Evolutionary conservation across 2,113 vertebrate species (phyloP).

Genomic region (Thamnaconus septentrionalis): DNA sequence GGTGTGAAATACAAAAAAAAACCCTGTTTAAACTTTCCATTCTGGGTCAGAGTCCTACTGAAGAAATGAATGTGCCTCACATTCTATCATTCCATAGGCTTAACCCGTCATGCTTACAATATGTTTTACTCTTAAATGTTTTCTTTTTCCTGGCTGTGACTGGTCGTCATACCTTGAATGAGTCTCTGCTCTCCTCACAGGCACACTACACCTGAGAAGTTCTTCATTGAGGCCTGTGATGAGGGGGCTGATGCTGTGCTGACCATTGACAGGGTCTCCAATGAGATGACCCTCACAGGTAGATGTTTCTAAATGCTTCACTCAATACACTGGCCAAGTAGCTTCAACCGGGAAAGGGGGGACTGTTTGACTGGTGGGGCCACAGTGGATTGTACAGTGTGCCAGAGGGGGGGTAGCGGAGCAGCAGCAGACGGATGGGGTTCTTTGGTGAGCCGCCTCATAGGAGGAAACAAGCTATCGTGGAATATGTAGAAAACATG

Average conservation of each 20-base stretch:
- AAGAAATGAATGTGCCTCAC: neutral
- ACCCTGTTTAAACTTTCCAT: too few species aligned
- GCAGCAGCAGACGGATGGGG: too few species aligned
- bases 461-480: too few species aligned
- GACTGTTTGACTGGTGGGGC: neutral
- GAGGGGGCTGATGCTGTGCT: constrained; percentile 90
- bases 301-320: constrained; percentile 7
- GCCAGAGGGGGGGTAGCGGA: too few species aligned
- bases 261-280: constrained; percentile 91
- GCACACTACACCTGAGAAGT: constrained; percentile 92
- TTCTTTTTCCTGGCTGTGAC: neutral
- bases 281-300: constrained; percentile 96
- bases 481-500: too few species aligned
- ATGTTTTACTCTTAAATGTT: neutral
- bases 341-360: neutral
- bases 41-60: neutral
- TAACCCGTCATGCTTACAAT: too few species aligned
- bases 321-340: neutral
- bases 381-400: too few species aligned
- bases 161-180: neutral
- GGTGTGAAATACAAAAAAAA: too few species aligned
- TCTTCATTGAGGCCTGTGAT: constrained; percentile 95
- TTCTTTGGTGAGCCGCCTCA: too few species aligned
- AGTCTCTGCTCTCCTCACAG: constrained; percentile 64
- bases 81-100: neutral